Evolutionary conservation across 2,888 invertebrate species (phyloP).

Genomic region (Cremastinae sp.): DNA sequence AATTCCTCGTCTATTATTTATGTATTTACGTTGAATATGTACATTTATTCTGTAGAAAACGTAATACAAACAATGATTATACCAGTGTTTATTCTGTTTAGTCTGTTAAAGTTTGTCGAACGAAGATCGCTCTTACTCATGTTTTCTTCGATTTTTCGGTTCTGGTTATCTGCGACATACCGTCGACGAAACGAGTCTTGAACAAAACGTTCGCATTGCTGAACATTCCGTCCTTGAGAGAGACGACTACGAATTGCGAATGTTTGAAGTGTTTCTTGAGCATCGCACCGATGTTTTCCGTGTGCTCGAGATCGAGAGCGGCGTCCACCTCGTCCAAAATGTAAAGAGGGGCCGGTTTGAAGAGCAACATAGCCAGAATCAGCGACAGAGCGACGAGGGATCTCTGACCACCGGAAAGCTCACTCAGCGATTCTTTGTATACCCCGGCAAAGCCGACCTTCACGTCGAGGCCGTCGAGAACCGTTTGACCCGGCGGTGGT

Average conservation of each 20-base stretch:
- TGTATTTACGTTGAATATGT: constrained; percentile 40
- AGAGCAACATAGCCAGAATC: constrained; percentile 96
- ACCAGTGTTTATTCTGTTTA: neutral
- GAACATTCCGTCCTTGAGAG: constrained; percentile 99
- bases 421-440: constrained; percentile 98
- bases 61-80: constrained; percentile 13
- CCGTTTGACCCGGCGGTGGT: constrained; percentile 87
- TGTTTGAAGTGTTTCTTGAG: constrained; percentile 93
- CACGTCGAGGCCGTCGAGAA: constrained; percentile 93
- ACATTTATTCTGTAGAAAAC: constrained; percentile 23
- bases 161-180: constrained; percentile 93
- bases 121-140: constrained; percentile 40
- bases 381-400: constrained; percentile 97
- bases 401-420: constrained; percentile 98
- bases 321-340: constrained; percentile 99
- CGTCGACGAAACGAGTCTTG: constrained; percentile 96
- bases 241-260: constrained; percentile 98
- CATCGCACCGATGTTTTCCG: constrained; percentile 99
- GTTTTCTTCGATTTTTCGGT: constrained; percentile 78
- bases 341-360: constrained; percentile 98
- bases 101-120: neutral
- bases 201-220: constrained; percentile 99
- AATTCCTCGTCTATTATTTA: constrained; percentile 35
- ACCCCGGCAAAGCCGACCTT: constrained; percentile 95
- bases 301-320: constrained; percentile 98